A percentile compares a stretch with the other conserved stretches of the same genome.
phyloP scores from a whole-genome alignment of 2,113 vertebrate species.

The Nipponia nippon region DNA sequence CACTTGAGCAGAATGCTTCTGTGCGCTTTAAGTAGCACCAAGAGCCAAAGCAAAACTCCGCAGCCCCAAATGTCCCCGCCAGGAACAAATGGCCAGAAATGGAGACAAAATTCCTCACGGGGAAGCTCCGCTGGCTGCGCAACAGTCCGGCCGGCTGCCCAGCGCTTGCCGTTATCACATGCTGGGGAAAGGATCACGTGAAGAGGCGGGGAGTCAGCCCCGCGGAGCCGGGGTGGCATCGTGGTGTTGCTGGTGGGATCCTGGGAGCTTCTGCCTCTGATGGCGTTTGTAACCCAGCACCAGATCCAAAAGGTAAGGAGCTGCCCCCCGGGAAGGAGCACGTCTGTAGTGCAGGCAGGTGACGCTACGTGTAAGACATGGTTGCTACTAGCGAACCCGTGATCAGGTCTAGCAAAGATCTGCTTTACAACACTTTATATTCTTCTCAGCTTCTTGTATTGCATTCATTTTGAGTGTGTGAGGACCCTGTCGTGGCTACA shows the following conservation, averaged over 20 bases:
- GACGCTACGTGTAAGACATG: accelerated
- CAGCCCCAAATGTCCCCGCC: not conserved
- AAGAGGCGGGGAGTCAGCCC: not conserved
- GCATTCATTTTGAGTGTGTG: accelerated
- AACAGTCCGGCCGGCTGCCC: not conserved
- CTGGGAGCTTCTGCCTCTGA: not conserved
- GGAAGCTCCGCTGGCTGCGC: not conserved
- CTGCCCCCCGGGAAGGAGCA: accelerated
- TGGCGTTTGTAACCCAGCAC: slow-evolving; percentile 74
- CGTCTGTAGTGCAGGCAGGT: not conserved
- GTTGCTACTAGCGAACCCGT: not conserved
- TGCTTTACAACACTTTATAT: not conserved
- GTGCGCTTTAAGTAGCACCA: not conserved
- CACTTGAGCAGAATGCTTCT: not conserved
- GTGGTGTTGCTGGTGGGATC: not conserved
- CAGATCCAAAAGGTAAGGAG: slow-evolving; percentile 78
- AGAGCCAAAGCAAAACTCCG: not conserved
- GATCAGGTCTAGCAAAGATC: not conserved
- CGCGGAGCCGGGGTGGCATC: not conserved
- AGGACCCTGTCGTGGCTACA: not conserved
- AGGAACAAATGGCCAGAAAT: not conserved
- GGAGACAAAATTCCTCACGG: not conserved
- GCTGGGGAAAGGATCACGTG: not conserved
- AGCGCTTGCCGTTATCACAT: not conserved
- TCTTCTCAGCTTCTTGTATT: not conserved